Evolutionary conservation across 2,113 vertebrate species (phyloP).

Genomic region (Salvelinus sp.): DNA sequence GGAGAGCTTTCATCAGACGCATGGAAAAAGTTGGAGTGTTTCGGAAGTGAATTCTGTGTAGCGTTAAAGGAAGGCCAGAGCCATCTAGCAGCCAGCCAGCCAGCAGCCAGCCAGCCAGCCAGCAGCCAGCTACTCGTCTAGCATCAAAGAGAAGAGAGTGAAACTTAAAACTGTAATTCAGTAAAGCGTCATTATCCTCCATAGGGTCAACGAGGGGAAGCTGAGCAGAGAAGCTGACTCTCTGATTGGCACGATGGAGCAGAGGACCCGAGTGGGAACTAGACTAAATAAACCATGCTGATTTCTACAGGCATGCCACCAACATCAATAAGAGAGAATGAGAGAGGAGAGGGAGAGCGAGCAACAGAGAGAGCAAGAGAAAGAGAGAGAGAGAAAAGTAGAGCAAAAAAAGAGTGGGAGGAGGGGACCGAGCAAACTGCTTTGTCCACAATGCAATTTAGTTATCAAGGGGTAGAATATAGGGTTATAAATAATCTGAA

Average conservation of each 20-base stretch:
- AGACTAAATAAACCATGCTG: slow-evolving; percentile 68
- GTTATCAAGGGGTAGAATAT: slow-evolving; percentile 30
- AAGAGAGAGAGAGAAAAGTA: neutral
- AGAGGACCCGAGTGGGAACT: slow-evolving; percentile 21
- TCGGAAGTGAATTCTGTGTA: slow-evolving; percentile 64
- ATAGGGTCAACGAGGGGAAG: slow-evolving; percentile 51
- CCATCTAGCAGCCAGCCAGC: slow-evolving; percentile 38
- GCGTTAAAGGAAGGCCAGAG: slow-evolving; percentile 48
- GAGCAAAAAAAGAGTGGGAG: neutral
- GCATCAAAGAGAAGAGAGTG: slow-evolving; percentile 63
- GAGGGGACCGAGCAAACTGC: neutral
- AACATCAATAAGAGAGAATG: slow-evolving; percentile 16
- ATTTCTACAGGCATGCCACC: slow-evolving; percentile 59
- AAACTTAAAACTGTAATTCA: slow-evolving; percentile 73
- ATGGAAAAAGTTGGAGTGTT: slow-evolving; percentile 51
- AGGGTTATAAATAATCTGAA: slow-evolving; percentile 41
- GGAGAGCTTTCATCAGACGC: slow-evolving; percentile 65
- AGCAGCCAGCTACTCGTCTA: slow-evolving; percentile 21
- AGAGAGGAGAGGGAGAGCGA: neutral
- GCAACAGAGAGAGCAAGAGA: neutral
- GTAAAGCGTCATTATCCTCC: slow-evolving; percentile 61
- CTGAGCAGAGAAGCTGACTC: slow-evolving; percentile 24
- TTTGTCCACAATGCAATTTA: slow-evolving; percentile 37
- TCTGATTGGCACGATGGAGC: slow-evolving; percentile 58
- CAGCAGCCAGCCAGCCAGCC: no score